phyloP scores from a whole-genome alignment of 2,888 invertebrate genomes.

The Nipponacmea schrenckii region DNA sequence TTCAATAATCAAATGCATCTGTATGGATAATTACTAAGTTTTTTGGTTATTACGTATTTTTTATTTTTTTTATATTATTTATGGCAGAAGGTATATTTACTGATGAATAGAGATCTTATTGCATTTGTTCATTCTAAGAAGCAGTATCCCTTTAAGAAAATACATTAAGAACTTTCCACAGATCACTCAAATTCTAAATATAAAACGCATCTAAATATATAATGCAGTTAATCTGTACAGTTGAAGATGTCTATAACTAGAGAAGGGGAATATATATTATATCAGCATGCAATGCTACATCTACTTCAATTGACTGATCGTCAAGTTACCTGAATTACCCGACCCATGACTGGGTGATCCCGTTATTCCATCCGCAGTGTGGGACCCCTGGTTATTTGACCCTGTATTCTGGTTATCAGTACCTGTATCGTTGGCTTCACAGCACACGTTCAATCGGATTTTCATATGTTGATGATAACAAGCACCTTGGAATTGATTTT shows the following conservation, averaged over 20 bases:
- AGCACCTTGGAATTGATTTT: slow-evolving; percentile 20
- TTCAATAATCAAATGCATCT: too few relatives aligned
- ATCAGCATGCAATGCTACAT: not conserved
- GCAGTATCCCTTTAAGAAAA: not conserved
- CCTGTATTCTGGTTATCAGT: not conserved
- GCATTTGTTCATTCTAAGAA: too few relatives aligned
- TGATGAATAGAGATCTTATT: too few relatives aligned
- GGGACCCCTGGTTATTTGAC: not conserved
- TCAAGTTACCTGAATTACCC: not conserved
- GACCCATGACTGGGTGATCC: not conserved
- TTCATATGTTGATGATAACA: slow-evolving; percentile 15
- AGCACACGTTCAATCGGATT: slow-evolving; percentile 7
- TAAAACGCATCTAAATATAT: too few relatives aligned
- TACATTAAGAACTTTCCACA: not conserved
- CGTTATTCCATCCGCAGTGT: not conserved
- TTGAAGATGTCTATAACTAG: too few relatives aligned
- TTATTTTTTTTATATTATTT: too few relatives aligned
- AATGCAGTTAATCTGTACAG: too few relatives aligned
- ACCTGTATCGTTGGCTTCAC: not conserved
- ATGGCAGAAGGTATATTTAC: too few relatives aligned
- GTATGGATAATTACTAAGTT: too few relatives aligned
- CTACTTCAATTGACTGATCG: not conserved
- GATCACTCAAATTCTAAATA: too few relatives aligned
- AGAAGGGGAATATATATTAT: too few relatives aligned
- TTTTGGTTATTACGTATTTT: too few relatives aligned